Evolutionary conservation across 2,797 vertebrate species (phyloP).

Genomic region (Pseudochirops cupreus): DNA sequence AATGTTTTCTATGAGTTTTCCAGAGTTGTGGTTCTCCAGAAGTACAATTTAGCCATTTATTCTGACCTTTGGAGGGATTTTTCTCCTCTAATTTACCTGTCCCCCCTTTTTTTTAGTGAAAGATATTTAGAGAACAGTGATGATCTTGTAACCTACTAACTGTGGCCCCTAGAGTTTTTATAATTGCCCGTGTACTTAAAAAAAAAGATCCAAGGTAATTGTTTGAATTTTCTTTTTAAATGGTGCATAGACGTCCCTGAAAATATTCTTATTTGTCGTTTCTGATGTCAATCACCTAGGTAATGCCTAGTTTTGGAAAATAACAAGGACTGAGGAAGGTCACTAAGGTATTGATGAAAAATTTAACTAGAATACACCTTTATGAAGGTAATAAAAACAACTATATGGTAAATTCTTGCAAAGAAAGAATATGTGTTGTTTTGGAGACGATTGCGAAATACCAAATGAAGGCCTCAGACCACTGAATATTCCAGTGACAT

Average conservation of each 20-base stretch:
- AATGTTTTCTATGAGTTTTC: background rate
- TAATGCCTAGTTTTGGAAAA: background rate
- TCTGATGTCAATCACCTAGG: background rate
- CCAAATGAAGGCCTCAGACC: background rate
- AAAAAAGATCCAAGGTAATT: background rate
- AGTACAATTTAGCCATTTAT: background rate
- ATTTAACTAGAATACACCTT: background rate
- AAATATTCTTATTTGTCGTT: background rate
- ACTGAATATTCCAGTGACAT: background rate
- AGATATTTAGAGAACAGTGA: background rate
- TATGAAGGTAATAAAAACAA: background rate
- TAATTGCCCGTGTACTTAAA: background rate
- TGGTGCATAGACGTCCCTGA: background rate
- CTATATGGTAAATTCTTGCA: background rate
- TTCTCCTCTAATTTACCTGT: background rate
- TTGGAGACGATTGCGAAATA: background rate
- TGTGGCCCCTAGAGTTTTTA: background rate
- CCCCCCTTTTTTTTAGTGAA: background rate
- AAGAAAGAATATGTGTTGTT: background rate
- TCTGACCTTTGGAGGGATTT: background rate
- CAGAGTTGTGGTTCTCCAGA: background rate
- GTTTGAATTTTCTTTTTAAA: background rate
- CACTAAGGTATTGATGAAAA: background rate
- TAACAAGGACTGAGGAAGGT: background rate
- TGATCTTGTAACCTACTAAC: background rate